phyloP scores from a whole-genome alignment of 30 jellyfish, hydroid and myxozoan species.

The Turritopsis rubra region DNA sequence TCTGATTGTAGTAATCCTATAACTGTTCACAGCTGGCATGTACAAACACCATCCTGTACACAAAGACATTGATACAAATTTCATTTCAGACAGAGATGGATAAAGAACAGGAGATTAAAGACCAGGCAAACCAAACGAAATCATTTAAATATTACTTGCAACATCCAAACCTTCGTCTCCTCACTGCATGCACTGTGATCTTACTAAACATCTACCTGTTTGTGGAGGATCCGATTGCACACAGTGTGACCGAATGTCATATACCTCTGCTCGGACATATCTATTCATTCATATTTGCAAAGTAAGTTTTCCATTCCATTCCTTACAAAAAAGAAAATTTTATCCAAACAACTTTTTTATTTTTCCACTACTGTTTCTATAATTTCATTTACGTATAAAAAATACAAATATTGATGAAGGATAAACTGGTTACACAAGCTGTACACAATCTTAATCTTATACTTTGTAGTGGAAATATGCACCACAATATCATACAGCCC shows the following conservation, averaged over 20 bases:
- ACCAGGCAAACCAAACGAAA: background rate
- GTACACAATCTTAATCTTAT: too few species aligned
- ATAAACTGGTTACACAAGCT: too few species aligned
- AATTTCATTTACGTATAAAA: too few species aligned
- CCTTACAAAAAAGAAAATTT: too few species aligned
- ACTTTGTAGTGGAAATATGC: too few species aligned
- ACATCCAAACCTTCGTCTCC: slow-evolving; percentile 29
- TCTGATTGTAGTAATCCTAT: too few species aligned
- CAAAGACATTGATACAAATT: background rate
- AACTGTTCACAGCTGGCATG: background rate
- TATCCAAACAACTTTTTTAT: too few species aligned
- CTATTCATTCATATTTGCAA: slow-evolving; percentile 24
- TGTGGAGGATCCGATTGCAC: slow-evolving; percentile 29
- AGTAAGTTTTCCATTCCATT: slow-evolving; percentile 13
- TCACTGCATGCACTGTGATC: slow-evolving; percentile 15
- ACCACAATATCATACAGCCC: background rate
- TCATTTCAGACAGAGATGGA: slow-evolving; percentile 6
- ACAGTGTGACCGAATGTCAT: slow-evolving; percentile 25
- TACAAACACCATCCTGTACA: background rate
- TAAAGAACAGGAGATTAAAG: background rate
- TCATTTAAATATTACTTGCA: slow-evolving; percentile 19
- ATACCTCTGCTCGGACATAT: slow-evolving; percentile 12
- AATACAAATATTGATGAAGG: background rate
- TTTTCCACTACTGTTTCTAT: too few species aligned
- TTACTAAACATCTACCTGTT: background rate